Base-by-base conservation (phyloP, 2,113 vertebrate genomes). In the Chauna torquata region DNA sequence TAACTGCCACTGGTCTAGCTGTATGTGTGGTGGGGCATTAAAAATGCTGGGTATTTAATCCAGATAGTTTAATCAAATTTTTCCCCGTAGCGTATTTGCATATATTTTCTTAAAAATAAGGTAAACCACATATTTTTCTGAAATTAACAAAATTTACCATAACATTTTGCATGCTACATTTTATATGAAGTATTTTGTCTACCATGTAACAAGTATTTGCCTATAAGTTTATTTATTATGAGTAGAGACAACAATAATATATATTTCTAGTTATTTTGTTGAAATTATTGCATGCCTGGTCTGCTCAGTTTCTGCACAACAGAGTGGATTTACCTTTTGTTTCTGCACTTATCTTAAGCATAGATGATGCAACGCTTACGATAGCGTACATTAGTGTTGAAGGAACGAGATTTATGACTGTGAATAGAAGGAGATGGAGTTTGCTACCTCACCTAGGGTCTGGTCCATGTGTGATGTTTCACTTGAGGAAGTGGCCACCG, bases 21-120 rank as follows among this genome's bases (percentile, higher is more conserved):
- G 6, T 42, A 2, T 66, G 72, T 79, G 54, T 49, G 76, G 75
- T 80, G 68, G 86, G 86, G 34, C 30, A 3, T 42, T 36, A 61
- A 86, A 91, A 86, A 84, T 70, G n/a, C 52, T 79, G 80, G 27
- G 8, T 84, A 30, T 57, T 90, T 76, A 81, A 80, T 86, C 25
- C 68, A 65, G 86, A 70, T 79, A 42, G 81, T 78, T 81, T 34
- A 66, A 54, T 74, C 10, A 2, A 2, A 3, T 65, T 90, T 94
- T 91, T 6, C 66, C 32, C 49, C 32, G 1, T 82, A 54, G 66
- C 8, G 1, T 71, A 59, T 91, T 84, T 92, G 86, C 83, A 87
- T 92, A 5, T 32, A 45, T 92, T 96, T 95, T 44, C 88, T 89
- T 93, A 84, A 93, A 89, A 65, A 55, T 57, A 38, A 52, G 50